Percentiles rank a stretch among this genome's conserved stretches.
Conservation (phyloP, 2,797 vertebrate species). For the Lutjanus campechanus region DNA sequence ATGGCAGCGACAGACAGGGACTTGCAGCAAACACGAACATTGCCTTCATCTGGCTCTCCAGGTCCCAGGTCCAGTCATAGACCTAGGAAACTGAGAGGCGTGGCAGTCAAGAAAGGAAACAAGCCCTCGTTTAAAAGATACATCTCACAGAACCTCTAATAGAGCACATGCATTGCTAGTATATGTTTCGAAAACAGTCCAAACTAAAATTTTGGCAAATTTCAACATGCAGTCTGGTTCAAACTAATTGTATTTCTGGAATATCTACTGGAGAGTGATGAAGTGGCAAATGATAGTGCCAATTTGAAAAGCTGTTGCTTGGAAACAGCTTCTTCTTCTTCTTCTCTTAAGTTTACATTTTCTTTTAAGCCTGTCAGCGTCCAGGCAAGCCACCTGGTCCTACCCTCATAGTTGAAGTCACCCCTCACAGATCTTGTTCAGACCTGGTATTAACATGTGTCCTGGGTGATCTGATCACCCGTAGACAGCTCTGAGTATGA, state of each 20-base stretch:
- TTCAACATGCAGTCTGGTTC: slow-evolving; percentile 9
- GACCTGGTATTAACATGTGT: no score
- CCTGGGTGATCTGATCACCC: no score
- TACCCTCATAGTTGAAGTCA: slow-evolving; percentile 15
- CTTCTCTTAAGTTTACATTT: slow-evolving; percentile 33
- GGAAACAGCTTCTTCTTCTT: slow-evolving; percentile 53
- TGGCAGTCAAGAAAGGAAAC: slow-evolving; percentile 4
- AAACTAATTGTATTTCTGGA: slow-evolving; percentile 21
- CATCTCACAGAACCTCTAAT: slow-evolving; percentile 1
- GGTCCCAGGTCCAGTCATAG: slow-evolving; percentile 49
- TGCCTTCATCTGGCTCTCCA: slow-evolving; percentile 73
- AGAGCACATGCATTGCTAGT: neutral
- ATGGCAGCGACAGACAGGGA: slow-evolving; percentile 79
- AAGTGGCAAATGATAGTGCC: slow-evolving; percentile 53
- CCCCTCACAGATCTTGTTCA: neutral
- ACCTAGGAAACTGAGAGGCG: slow-evolving; percentile 25
- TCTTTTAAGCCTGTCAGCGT: slow-evolving; percentile 26
- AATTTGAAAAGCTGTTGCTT: slow-evolving; percentile 61
- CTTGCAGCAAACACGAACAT: slow-evolving; percentile 63
- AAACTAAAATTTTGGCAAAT: neutral
- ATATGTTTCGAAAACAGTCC: neutral
- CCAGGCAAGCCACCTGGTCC: slow-evolving; percentile 7
- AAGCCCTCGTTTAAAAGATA: neutral
- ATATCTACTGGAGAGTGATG: slow-evolving; percentile 70
- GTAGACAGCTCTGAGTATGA: no score